These are phyloP conservation scores for Callopanchax toddi DNA, from an alignment of 2,113 vertebrate genomes.

Conservation along the genomic window DNA sequence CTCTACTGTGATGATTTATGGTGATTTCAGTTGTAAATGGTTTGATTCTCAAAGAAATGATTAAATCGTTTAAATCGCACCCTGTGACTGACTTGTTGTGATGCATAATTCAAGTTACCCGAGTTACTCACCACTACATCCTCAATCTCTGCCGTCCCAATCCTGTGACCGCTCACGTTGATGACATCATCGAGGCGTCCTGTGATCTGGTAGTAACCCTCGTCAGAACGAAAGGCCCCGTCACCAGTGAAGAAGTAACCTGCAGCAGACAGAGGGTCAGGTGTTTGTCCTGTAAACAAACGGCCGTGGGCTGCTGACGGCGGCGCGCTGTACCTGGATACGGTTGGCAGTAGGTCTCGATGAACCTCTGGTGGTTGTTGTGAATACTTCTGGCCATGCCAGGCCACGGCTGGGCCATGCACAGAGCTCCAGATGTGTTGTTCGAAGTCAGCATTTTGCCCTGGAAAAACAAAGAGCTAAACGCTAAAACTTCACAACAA, in stretches of 20 bases:
- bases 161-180: conserved; percentile 82
- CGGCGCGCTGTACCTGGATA: conserved; percentile 73
- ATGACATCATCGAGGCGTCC: conserved; percentile 84
- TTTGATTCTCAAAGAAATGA: background rate
- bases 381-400: conserved; percentile 84
- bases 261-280: conserved; percentile 19
- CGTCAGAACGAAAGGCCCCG: conserved; percentile 72
- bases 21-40: background rate
- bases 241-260: conserved; percentile 83
- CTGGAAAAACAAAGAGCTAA: conserved; percentile 50
- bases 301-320: background rate
- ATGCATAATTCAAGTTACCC: too few relatives aligned
- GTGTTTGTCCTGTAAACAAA: background rate
- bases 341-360: conserved; percentile 81
- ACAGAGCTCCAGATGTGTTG: conserved; percentile 80
- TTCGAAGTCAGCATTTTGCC: conserved; percentile 75
- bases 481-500: background rate
- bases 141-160: conserved; percentile 84
- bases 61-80: background rate
- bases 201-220: conserved; percentile 84
- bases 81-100: background rate
- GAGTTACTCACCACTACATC: conserved; percentile 81
- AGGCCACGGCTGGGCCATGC: conserved; percentile 84
- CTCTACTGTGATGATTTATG: too few relatives aligned
- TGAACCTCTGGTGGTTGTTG: conserved; percentile 81